These are phyloP conservation scores for Aurelia aurita DNA, from an alignment of 30 jellyfish, hydroid and myxozoan species.

Conservation along the genomic window DNA sequence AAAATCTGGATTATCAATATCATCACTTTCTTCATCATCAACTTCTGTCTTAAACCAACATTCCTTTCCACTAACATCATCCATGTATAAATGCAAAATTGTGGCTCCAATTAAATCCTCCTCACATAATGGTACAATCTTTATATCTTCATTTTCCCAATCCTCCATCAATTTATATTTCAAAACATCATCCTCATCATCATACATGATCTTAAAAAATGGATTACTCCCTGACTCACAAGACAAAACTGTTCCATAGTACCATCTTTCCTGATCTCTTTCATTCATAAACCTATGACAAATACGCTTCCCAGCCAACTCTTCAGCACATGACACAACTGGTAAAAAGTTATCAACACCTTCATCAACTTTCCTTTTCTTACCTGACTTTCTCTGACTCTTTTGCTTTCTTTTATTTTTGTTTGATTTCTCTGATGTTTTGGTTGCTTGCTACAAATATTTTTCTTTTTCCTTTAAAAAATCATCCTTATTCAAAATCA, in stretches of 20 bases:
- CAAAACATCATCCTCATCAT: slow-evolving; percentile 3
- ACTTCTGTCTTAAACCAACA: slow-evolving; percentile 36
- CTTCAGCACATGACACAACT: slow-evolving; percentile 15
- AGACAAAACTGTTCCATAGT: slow-evolving; percentile 22
- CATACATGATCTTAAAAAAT: slow-evolving; percentile 6
- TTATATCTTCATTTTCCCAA: neutral
- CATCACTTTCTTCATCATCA: slow-evolving; percentile 49
- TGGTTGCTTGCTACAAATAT: neutral
- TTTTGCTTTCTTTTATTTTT: neutral
- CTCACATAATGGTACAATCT: neutral
- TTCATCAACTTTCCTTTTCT: slow-evolving; percentile 1
- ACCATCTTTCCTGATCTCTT: slow-evolving; percentile 14
- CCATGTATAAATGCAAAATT: slow-evolving; percentile 1
- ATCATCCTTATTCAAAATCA: neutral
- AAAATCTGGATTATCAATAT: slow-evolving; percentile 45
- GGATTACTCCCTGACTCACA: slow-evolving; percentile 1
- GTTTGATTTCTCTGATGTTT: neutral
- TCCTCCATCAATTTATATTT: slow-evolving; percentile 29
- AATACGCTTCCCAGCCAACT: slow-evolving; percentile 22
- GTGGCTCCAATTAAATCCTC: neutral
- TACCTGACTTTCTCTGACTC: neutral
- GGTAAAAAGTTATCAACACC: neutral
- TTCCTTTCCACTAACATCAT: neutral
- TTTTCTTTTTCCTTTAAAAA: neutral
- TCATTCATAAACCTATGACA: neutral